These are phyloP conservation scores for Telenomus remus DNA, from an alignment of 1,140 invertebrate species.

Conservation along the genomic window DNA sequence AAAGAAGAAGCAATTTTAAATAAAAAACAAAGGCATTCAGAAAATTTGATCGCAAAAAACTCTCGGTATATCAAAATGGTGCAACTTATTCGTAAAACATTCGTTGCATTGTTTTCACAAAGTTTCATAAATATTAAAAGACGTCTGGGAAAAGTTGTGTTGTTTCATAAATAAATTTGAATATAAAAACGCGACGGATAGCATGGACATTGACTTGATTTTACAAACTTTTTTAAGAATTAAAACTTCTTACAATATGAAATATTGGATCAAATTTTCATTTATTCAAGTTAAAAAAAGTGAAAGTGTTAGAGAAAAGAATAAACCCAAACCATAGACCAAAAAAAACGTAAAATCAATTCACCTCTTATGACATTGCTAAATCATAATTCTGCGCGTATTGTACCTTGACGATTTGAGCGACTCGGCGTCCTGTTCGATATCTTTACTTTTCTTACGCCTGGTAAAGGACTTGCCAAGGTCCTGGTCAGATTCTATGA, in stretches of 20 bases:
- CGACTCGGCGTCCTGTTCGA: constrained; percentile 63
- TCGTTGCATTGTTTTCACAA: constrained; percentile 13
- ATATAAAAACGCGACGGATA: constrained; percentile 2
- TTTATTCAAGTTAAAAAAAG: too few relatives aligned
- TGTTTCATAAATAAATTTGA: constrained; percentile 19
- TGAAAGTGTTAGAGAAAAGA: not conserved
- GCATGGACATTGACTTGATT: too few relatives aligned
- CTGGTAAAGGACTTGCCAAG: constrained; percentile 42
- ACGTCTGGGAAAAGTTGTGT: constrained; percentile 6
- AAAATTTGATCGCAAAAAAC: too few relatives aligned
- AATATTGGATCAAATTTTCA: too few relatives aligned
- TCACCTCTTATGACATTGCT: constrained; percentile 36
- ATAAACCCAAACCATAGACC: constrained; percentile 24
- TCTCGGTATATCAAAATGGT: not conserved
- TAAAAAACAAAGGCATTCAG: too few relatives aligned
- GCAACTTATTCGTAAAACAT: constrained; percentile 10
- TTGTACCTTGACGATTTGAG: constrained; percentile 52
- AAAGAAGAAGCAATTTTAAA: too few relatives aligned
- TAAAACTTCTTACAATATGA: too few relatives aligned
- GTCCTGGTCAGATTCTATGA: constrained; percentile 70
- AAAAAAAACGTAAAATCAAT: constrained; percentile 31
- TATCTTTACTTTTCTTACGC: constrained; percentile 69
- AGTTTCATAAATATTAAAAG: constrained; percentile 29
- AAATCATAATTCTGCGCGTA: constrained; percentile 41
- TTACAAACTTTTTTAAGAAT: too few relatives aligned